These are phyloP conservation scores for Leucopsar rothschildi DNA, from an alignment of 2,113 vertebrate species.

Conservation along the genomic window DNA sequence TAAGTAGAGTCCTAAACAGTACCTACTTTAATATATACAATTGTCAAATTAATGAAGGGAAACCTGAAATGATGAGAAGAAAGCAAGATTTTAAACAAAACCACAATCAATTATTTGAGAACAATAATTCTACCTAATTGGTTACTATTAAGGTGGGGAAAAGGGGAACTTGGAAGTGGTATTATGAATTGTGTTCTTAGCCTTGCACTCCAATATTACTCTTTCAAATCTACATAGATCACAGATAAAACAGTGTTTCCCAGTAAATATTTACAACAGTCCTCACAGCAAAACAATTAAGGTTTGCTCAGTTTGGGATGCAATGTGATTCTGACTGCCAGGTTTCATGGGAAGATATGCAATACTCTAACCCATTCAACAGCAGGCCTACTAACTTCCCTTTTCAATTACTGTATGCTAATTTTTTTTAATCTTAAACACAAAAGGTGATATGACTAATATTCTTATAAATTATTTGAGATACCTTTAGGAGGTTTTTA, in stretches of 20 bases:
- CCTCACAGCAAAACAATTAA: not conserved
- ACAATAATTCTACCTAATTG: not conserved
- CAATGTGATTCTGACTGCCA: not conserved
- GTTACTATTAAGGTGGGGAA: not conserved
- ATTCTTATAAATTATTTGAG: not conserved
- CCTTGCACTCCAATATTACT: not conserved
- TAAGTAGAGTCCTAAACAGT: not conserved
- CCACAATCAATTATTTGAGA: accelerated
- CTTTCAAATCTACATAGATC: not conserved
- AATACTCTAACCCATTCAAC: not conserved
- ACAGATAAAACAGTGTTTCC: not conserved
- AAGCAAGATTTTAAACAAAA: not conserved
- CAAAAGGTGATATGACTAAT: not conserved
- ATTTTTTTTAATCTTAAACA: not conserved
- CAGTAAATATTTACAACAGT: not conserved
- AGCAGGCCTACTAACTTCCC: not conserved
- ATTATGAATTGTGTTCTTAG: not conserved
- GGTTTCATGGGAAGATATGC: not conserved
- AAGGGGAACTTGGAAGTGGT: not conserved
- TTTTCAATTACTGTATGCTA: not conserved
- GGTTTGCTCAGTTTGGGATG: not conserved
- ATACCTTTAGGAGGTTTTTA: not conserved
- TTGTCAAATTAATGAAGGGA: not conserved
- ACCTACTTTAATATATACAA: not conserved
- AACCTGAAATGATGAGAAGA: not conserved